These are phyloP conservation scores for Sorex maritimensis DNA, from an alignment of 2,797 vertebrate species.

Conservation along the genomic window DNA sequence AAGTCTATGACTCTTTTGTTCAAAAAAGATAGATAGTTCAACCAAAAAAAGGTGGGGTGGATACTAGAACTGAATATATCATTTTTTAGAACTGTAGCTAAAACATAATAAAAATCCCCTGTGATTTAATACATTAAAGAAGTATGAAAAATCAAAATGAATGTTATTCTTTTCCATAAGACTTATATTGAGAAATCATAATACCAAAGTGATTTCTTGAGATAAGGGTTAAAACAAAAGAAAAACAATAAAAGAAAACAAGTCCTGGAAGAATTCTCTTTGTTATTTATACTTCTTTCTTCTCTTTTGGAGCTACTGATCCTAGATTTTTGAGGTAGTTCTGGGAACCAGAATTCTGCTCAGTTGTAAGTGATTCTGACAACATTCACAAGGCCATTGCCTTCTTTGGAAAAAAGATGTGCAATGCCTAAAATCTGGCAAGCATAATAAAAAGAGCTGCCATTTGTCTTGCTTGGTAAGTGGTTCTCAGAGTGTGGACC, in stretches of 20 bases:
- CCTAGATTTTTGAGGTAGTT: conserved; percentile 56
- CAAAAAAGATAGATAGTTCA: conserved; percentile 67
- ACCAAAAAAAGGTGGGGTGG: conserved; percentile 7
- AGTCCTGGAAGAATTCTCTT: conserved; percentile 9
- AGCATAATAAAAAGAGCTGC: conserved; percentile 20
- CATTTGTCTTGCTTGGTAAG: conserved; percentile 55
- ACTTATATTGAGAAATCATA: conserved; percentile 61
- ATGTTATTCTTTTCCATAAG: conserved; percentile 60
- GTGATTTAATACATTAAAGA: conserved; percentile 67
- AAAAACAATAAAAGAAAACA: conserved; percentile 53
- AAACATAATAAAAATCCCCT: conserved; percentile 51
- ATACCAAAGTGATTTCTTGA: conserved; percentile 62
- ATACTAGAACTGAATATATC: conserved; percentile 48
- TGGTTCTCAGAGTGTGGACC: conserved; percentile 49
- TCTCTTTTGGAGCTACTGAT: conserved; percentile 62
- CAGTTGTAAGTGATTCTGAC: conserved; percentile 61
- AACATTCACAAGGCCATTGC: conserved; percentile 28
- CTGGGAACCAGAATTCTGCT: conserved; percentile 38
- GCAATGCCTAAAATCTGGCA: conserved; percentile 51
- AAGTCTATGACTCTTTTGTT: conserved; percentile 79
- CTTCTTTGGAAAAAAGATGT: conserved; percentile 67
- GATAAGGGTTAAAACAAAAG: conserved; percentile 3
- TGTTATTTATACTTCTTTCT: conserved; percentile 32
- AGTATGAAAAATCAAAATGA: conserved; percentile 66
- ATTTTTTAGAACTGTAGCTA: conserved; percentile 53